Conservation (phyloP, 2,797 vertebrate species). For the Pangasius macronema region DNA sequence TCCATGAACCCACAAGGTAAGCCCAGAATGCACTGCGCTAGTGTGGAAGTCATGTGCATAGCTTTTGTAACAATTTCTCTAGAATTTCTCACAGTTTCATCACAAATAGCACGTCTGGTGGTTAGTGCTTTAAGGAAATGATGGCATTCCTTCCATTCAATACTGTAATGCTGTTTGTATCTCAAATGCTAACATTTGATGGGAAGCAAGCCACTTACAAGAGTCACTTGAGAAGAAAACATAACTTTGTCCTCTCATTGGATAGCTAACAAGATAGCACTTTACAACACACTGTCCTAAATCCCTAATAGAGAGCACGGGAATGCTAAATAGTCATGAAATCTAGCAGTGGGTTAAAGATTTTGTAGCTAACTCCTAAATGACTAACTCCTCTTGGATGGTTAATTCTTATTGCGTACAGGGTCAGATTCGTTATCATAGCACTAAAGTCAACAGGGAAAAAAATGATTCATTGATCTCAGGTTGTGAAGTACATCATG, state of each 20-base stretch:
- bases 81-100: not conserved
- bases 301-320: not conserved
- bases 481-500: not conserved
- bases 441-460: too few relatives aligned
- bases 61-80: not conserved
- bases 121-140: not conserved
- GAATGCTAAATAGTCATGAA: not conserved
- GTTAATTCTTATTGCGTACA: not conserved
- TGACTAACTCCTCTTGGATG: not conserved
- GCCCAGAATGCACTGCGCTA: not conserved
- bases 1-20: slow-evolving; percentile 74
- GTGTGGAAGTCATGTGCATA: not conserved
- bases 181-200: not conserved
- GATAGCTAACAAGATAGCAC: not conserved
- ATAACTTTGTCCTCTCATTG: not conserved
- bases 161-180: not conserved
- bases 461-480: too few relatives aligned
- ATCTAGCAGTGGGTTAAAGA: not conserved
- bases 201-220: not conserved
- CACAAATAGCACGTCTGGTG: not conserved
- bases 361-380: not conserved
- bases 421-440: too few relatives aligned
- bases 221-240: not conserved
- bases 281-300: not conserved
- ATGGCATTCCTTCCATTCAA: not conserved